Evolutionary conservation across 2,888 invertebrate genomes (phyloP), one percentile per base, ranked within the genome.

Genomic region (Calliphora vomitoria): DNA sequence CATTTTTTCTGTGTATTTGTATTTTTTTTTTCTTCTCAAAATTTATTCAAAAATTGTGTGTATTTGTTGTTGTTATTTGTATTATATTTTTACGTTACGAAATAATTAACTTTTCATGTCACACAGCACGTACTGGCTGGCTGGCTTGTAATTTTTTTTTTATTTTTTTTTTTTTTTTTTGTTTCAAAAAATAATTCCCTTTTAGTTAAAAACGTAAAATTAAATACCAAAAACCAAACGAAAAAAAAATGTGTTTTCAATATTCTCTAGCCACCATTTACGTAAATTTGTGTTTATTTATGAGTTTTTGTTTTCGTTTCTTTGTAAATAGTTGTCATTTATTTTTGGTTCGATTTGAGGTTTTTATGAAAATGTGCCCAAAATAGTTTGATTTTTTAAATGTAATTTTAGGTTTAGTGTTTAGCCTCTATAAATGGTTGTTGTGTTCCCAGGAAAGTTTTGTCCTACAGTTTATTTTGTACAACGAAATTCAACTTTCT

Each of bases 101-200:
- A 85, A 85, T 80, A 68, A 72, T 80, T 80, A 62, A 69, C 31
- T 72, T 79, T 83, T 85, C 53, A 20, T 75, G 69, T 69, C 62
- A 69, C 35, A 35, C 35, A 35, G 60, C 68, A 85, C 74, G 74
- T 80, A 69, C 8, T 20, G 3, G 18, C 47, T 38, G 47, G 35
- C 50, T 50, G n/a, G 41, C 20, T 38, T 62, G 62, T 75, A 75
- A 64, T 20, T 4, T 11, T 58, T 3, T n/a, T n/a, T n/a, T n/a
- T n/a, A n/a, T n/a, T n/a, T n/a, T n/a, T n/a, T n/a, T n/a, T n/a
- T n/a, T n/a, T n/a, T 4, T 60, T 60, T 31, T 64, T 64, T 64
- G 15, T 75, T 31, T n/a, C 44, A 44, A 60, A 62, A 47, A 35
- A 62, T 50, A 35, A 47, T 71, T 71, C 18, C 31, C 25, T 53